Conservation (phyloP, 2,888 invertebrate species). For the Troilus luridus region DNA sequence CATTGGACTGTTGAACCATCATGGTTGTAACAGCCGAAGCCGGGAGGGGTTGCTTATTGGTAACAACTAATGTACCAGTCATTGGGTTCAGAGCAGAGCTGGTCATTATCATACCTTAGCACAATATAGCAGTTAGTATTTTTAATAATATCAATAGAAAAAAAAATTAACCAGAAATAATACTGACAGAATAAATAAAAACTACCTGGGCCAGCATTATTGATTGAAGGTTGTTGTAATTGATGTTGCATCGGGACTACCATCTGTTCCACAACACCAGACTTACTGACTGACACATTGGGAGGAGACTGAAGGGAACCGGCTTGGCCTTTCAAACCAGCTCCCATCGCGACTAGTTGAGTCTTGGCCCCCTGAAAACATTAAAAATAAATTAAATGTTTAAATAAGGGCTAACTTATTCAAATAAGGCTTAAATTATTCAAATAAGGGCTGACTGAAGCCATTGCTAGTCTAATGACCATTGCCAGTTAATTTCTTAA, state of each 20-base stretch:
- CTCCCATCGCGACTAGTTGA: conserved; percentile 76
- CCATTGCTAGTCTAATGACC: no score
- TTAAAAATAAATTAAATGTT: conserved; percentile 64
- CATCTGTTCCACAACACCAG: conserved; percentile 71
- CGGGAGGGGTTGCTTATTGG: conserved; percentile 78
- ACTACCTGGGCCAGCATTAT: conserved; percentile 61
- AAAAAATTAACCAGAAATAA: neutral
- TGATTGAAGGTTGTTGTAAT: conserved; percentile 72
- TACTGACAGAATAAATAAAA: neutral
- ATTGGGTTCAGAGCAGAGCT: conserved; percentile 81
- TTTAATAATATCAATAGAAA: neutral
- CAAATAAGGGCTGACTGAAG: no score
- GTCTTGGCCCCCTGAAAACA: conserved; percentile 79
- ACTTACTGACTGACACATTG: conserved; percentile 79
- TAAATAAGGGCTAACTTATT: no score
- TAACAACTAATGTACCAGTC: conserved; percentile 79
- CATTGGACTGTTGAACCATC: conserved; percentile 69
- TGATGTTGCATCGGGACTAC: conserved; percentile 79
- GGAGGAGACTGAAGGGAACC: conserved; percentile 82
- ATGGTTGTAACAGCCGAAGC: conserved; percentile 72
- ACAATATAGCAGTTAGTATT: neutral
- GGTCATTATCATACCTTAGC: conserved; percentile 83
- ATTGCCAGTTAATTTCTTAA: no score
- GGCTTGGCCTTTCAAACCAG: conserved; percentile 64
- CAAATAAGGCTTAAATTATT: neutral